These are phyloP conservation scores for Momotus momota DNA, from an alignment of 2,797 vertebrate species.

Conservation along the genomic window DNA sequence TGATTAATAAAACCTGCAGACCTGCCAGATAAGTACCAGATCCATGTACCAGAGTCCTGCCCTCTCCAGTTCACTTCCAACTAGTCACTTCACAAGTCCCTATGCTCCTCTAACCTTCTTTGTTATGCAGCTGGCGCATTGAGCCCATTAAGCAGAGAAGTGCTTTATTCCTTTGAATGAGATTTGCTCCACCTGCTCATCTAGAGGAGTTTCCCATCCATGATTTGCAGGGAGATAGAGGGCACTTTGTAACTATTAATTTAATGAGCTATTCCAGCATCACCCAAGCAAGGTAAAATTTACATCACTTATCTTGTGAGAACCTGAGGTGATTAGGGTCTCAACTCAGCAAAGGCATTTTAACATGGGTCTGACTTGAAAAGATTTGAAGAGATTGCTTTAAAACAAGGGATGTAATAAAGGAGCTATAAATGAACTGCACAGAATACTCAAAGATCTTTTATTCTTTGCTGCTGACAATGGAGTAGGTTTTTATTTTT, in stretches of 20 bases:
- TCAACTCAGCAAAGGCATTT: not conserved
- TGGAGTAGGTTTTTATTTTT: not conserved
- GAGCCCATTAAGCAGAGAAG: not conserved
- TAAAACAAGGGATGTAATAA: not conserved
- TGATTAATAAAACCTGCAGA: not conserved
- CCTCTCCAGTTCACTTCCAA: not conserved
- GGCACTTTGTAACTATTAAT: not conserved
- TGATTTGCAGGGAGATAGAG: not conserved
- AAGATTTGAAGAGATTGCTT: not conserved
- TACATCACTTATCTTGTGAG: not conserved
- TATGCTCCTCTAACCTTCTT: not conserved
- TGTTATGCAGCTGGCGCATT: not conserved
- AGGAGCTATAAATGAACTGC: not conserved
- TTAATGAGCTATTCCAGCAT: not conserved
- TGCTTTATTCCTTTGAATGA: not conserved
- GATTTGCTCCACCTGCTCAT: not conserved
- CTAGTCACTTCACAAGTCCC: not conserved
- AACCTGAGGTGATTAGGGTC: not conserved
- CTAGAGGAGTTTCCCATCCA: not conserved
- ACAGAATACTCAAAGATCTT: not conserved
- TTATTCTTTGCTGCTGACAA: not conserved
- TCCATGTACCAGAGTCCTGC: not conserved
- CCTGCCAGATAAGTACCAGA: not conserved
- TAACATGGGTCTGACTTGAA: not conserved
- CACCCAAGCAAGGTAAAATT: not conserved